Base-by-base conservation (phyloP, 2,797 vertebrate genomes). In the Notolepis coatsorum region DNA sequence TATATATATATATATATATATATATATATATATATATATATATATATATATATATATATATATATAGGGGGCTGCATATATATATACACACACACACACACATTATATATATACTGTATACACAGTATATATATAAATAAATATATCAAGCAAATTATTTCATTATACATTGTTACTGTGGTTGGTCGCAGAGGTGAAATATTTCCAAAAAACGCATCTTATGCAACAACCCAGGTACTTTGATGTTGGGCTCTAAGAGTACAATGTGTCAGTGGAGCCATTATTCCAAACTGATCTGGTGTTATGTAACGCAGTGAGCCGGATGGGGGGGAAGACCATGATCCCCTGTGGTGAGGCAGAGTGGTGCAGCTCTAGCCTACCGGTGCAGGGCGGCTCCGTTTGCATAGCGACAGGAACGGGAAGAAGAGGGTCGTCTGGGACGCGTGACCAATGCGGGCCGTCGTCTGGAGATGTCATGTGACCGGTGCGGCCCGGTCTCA, bases 221-320 rank as follows among this genome's bases (percentile, higher is more conserved):
- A 33, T 6, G 9, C 28, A 43, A 51, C 15, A 20, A 5, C 23
- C 71, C 49, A 54, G 53, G 54, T 56, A 27, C 57, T 71, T 69
- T 57, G 27, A 39, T 62, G 39, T 37, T 37, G 33, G 49, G 25
- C 49, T 55, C 58, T 70, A 69, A 62, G 60, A 77, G 69, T 57
- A 67, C 23, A 58, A 61, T 77, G 60, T 79, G 72, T 67, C 65
- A 45, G 78, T 62, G 39, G 54, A 73, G 72, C 66, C 63, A 58
- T 61, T 78, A 72, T 78, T 81, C 65, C 28, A 48, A 61, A 68
- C 68, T 55, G 65, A 80, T 86, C 63, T 80, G 57, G 17, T 75
- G 12, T 87, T 89, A 86, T 70, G 67, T 84, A 90, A 87, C 58
- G 30, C 48, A 39, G 52, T 20, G 68, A 73, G 45, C 61, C 66